phyloP scores from a whole-genome alignment of 1,140 invertebrate species.

The Dinoponera quadriceps region DNA sequence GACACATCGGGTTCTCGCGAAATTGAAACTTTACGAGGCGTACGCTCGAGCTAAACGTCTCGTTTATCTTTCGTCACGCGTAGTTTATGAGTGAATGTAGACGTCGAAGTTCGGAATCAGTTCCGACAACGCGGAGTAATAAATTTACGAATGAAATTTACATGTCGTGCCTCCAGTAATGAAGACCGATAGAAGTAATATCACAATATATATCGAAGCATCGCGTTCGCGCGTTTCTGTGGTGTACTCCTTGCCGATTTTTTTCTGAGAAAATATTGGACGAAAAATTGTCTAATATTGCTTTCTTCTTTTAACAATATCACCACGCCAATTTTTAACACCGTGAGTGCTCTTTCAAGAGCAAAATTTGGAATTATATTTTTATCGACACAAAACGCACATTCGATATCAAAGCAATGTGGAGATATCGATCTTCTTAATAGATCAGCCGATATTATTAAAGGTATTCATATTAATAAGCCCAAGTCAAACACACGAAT shows the following conservation, averaged over 20 bases:
- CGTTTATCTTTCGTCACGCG: background rate
- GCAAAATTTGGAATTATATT: background rate
- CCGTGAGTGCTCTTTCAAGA: background rate
- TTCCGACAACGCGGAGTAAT: background rate
- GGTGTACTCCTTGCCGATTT: no score
- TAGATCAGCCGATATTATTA: background rate
- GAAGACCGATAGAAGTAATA: background rate
- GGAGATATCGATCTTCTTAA: background rate
- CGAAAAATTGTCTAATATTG: background rate
- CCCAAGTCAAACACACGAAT: no score
- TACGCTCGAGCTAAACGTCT: background rate
- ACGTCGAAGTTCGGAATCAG: no score
- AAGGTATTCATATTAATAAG: no score
- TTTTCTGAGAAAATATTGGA: background rate
- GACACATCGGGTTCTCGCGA: background rate
- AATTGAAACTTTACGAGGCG: background rate
- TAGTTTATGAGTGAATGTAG: background rate
- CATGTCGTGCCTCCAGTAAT: background rate
- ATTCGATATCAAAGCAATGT: background rate
- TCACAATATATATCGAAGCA: background rate
- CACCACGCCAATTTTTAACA: background rate
- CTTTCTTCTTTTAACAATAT: slow-evolving; percentile 3
- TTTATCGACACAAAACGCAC: background rate
- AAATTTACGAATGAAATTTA: slow-evolving; percentile 9
- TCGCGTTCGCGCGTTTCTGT: no score